phyloP scores from a whole-genome alignment of 2,888 invertebrate species.

The Stenolophus ochropezus region DNA sequence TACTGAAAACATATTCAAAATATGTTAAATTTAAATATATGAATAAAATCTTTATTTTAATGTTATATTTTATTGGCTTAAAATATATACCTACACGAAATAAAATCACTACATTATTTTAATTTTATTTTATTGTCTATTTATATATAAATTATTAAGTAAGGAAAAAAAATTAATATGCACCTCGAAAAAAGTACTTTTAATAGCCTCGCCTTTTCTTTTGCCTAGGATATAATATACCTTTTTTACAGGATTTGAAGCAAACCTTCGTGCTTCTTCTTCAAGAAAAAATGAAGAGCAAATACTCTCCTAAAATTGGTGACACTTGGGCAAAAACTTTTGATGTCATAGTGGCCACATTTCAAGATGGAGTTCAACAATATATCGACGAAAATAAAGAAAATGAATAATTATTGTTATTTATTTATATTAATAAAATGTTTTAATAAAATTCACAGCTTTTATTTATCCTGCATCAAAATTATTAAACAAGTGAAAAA shows the following conservation, averaged over 20 bases:
- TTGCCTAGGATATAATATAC: too few species aligned
- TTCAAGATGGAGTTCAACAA: constrained; percentile 35
- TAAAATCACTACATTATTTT: too few species aligned
- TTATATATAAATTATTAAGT: too few species aligned
- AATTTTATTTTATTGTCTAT: too few species aligned
- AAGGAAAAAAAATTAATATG: too few species aligned
- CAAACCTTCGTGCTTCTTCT: constrained; percentile 71
- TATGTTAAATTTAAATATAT: too few species aligned
- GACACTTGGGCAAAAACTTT: constrained; percentile 73
- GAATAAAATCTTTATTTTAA: too few species aligned
- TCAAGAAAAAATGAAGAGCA: constrained; percentile 70
- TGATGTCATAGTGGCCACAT: constrained; percentile 64
- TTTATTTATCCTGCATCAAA: neutral
- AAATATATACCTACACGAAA: too few species aligned
- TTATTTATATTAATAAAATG: neutral
- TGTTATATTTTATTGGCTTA: too few species aligned
- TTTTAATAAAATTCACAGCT: neutral
- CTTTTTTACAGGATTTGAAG: constrained; percentile 71
- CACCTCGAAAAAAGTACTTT: too few species aligned
- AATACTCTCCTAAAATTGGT: constrained; percentile 70
- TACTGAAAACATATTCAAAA: too few species aligned
- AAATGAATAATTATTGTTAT: neutral
- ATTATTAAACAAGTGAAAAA: neutral
- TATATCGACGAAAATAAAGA: constrained; percentile 32
- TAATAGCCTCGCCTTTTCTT: too few species aligned